Base-by-base conservation (phyloP, 92 coral and sea anemone species). In the Porites rus region DNA sequence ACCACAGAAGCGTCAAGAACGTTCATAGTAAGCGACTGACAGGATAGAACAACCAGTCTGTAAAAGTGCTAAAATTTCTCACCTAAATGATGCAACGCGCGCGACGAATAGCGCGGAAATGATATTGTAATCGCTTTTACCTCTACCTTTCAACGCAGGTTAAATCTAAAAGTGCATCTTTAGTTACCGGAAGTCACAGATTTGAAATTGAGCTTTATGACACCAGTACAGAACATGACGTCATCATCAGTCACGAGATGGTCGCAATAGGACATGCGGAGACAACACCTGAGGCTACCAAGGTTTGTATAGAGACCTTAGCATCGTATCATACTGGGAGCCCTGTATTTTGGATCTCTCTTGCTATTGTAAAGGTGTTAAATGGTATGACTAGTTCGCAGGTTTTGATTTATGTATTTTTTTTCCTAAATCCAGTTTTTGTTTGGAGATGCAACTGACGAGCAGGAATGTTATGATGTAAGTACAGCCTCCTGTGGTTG, bases 201-300 rank as follows among this genome's bases (percentile, higher is more conserved):
- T 94, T 88, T 81, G 95, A 71, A 6, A 88, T 96, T 52, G 99
- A 96, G 93, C 82, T 96, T 76, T 90, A 84, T 18, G 96, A 96
- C 86, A 95, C 98, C 16, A 87, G 88, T 16, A 89, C 98, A 21
- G 98, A 88, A 18, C 94, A 90, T 73, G 97, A 96, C 75, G 80
- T 96, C 65, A 85, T 89, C 52, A 80, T 95, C 74, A 92, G 95
- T 72, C 95, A 91, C 18, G 99, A 96, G 85, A 77, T 96, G 77
- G 94, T 96, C 18, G 92, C 92, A 7, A 80, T 87, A 20, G 98
- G 95, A 10, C 97, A 95, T 87, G 99, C 95, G 50, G 97, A 90
- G 91, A 87, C 98, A 1, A 91, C 99, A 25, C 92, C 94, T 31
- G 97, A 95, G 43, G 94, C 91, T 77, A 91, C 77, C 77, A 92